These are phyloP conservation scores for Torymus aiolomorphi DNA, from an alignment of 2,888 invertebrate genomes.

Conservation along the genomic window DNA sequence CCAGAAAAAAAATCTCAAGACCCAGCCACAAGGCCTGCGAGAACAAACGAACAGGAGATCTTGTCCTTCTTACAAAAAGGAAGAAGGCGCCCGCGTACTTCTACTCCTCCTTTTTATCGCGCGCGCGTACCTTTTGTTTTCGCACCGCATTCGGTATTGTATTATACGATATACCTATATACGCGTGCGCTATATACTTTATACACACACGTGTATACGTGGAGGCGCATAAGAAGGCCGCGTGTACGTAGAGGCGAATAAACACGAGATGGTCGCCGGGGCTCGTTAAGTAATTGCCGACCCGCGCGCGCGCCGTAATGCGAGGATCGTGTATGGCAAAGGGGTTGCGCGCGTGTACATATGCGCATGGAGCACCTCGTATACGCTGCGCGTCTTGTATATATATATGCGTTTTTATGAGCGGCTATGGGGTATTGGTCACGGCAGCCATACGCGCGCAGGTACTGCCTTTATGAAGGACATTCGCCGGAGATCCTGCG, in stretches of 20 bases:
- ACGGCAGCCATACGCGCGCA: no score
- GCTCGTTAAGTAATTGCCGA: constrained; percentile 71
- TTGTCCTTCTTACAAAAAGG: no score
- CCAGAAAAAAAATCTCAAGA: no score
- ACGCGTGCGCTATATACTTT: no score
- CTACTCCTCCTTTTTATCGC: no score
- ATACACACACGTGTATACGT: background rate
- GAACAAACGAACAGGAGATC: no score
- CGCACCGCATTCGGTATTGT: constrained; percentile 1
- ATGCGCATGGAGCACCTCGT: background rate
- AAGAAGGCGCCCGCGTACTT: no score
- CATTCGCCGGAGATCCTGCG: no score
- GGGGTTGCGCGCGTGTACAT: constrained; percentile 46
- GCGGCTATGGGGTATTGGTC: constrained; percentile 49
- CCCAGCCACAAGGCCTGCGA: no score
- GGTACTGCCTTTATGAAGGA: no score
- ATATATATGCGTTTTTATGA: constrained; percentile 63
- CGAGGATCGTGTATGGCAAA: constrained; percentile 69
- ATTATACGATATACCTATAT: background rate
- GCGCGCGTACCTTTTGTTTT: constrained; percentile 25
- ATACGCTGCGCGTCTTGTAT: constrained; percentile 59
- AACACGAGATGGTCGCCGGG: constrained; percentile 61
- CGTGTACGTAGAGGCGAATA: constrained; percentile 60
- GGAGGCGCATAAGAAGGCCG: constrained; percentile 16
- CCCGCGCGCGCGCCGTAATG: constrained; percentile 66